Evolutionary conservation across 2,113 vertebrate genomes (phyloP), one percentile per base, ranked within the genome.

Genomic region (Spheniscus mendiculus): DNA sequence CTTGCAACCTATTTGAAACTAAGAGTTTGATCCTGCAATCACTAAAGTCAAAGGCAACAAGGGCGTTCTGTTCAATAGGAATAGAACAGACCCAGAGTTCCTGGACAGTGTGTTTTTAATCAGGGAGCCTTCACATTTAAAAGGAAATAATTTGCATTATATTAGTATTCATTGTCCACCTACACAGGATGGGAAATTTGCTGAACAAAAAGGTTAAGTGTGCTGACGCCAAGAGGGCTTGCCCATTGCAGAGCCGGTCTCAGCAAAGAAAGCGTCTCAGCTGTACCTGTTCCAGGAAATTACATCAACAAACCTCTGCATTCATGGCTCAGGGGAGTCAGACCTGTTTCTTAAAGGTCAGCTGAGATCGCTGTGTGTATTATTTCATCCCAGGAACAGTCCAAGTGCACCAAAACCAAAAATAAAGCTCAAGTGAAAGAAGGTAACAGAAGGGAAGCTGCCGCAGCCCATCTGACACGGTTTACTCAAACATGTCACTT

Each of bases 161-260:
- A 69, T 93, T 96, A 65, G 62, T 67, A 89, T 84, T 94, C 92
- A 61, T 89, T 96, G 94, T 95, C 72, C 95, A 89, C 90, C 89
- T 92, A 74, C 86, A 87, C 89, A 96, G 89, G 94, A 93, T 65
- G 86, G 86, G 92, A 93, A 87, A 52, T 91, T 4, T 61, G 63
- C 83, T 70, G 92, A 90, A 92, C 71, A 89, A 55, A 80, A 82
- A 92, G 55, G 69, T 92, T 9, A 71, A 81, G 82, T 84, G 90
- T 91, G 72, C 71, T 91, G 86, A 32, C 71, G 92, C 90, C 86
- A 90, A 53, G 77, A 96, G 87, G 87, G 76, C 67, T 94, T 80
- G 83, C 67, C 72, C 47, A 8, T 65, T 83, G 61, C 93, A 69
- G 93, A 83, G 87, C 53, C 9, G 29, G 29, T 63, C 83, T 55